Percentiles rank a stretch among this genome's conserved stretches.
Conservation (phyloP, 1,140 invertebrate species). For the Hydropsyche tenuis region DNA sequence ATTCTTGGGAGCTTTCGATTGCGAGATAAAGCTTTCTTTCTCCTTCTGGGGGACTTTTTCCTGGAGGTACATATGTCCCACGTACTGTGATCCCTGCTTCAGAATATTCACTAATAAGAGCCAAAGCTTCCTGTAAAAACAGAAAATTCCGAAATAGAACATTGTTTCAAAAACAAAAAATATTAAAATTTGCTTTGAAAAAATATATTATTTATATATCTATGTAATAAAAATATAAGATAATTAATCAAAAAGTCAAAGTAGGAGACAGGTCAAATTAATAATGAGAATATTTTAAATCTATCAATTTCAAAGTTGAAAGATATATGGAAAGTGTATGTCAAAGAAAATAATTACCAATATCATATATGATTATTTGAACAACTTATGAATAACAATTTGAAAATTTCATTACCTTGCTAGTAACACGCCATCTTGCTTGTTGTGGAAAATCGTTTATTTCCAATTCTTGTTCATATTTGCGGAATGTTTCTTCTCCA, state of each 20-base stretch:
- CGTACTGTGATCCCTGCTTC: slow-evolving; percentile 98
- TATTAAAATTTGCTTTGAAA: too few relatives aligned
- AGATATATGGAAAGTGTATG: too few relatives aligned
- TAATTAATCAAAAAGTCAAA: too few relatives aligned
- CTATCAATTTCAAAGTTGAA: too few relatives aligned
- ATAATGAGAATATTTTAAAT: too few relatives aligned
- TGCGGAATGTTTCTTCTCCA: slow-evolving; percentile 80
- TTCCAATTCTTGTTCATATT: slow-evolving; percentile 98
- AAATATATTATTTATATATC: too few relatives aligned
- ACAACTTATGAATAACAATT: too few relatives aligned
- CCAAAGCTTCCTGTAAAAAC: slow-evolving; percentile 83
- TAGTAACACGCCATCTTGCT: slow-evolving; percentile 97
- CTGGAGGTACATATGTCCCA: slow-evolving; percentile 93
- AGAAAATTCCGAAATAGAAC: neutral
- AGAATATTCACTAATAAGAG: slow-evolving; percentile 98
- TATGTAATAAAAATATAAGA: too few relatives aligned
- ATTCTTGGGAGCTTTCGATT: slow-evolving; percentile 97
- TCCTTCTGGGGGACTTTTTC: slow-evolving; percentile 90
- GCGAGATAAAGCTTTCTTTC: slow-evolving; percentile 97
- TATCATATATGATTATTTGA: too few relatives aligned
- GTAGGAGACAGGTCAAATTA: too few relatives aligned
- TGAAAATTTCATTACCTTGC: slow-evolving; percentile 72
- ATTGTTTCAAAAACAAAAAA: too few relatives aligned
- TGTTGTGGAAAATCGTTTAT: slow-evolving; percentile 99
- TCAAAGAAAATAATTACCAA: too few relatives aligned